Conservation (phyloP, 2,888 invertebrate genomes). For the Scelioninae gen. 2 region DNA sequence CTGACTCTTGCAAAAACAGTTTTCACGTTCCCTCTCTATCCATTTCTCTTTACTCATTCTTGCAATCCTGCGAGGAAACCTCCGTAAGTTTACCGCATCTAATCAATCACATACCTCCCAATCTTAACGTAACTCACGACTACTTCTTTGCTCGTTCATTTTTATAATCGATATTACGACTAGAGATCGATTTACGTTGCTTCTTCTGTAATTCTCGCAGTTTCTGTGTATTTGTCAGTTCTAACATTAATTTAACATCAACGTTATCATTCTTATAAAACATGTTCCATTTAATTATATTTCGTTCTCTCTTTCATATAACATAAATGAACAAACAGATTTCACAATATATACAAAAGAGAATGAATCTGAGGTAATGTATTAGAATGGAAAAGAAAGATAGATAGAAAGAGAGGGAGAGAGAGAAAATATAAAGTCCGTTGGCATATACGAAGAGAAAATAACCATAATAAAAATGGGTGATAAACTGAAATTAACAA, state of each 20-base stretch:
- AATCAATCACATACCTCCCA: constrained; percentile 18
- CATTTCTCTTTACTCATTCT: constrained; percentile 40
- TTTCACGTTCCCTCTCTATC: constrained; percentile 53
- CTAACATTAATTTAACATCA: not conserved
- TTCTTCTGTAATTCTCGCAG: constrained; percentile 62
- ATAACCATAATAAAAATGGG: constrained; percentile 24
- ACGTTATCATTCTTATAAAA: not conserved
- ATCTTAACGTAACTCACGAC: constrained; percentile 39
- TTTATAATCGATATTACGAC: constrained; percentile 66
- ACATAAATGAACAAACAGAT: constrained; percentile 61
- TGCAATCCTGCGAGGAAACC: constrained; percentile 38
- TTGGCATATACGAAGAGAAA: constrained; percentile 9
- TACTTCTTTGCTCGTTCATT: constrained; percentile 1
- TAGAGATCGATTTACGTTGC: constrained; percentile 70
- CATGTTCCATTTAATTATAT: not conserved
- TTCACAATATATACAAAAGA: constrained; percentile 46
- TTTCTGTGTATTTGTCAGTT: not conserved
- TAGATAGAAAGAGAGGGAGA: constrained; percentile 21
- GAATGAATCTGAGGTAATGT: constrained; percentile 16
- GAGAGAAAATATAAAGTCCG: constrained; percentile 20
- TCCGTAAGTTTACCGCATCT: constrained; percentile 32
- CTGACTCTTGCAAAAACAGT: constrained; percentile 59
- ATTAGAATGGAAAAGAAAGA: constrained; percentile 7
- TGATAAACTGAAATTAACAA: not conserved
- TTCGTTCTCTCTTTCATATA: constrained; percentile 50